Evolutionary conservation across 2,113 vertebrate genomes (phyloP).

Genomic region (Eptesicus fuscus): DNA sequence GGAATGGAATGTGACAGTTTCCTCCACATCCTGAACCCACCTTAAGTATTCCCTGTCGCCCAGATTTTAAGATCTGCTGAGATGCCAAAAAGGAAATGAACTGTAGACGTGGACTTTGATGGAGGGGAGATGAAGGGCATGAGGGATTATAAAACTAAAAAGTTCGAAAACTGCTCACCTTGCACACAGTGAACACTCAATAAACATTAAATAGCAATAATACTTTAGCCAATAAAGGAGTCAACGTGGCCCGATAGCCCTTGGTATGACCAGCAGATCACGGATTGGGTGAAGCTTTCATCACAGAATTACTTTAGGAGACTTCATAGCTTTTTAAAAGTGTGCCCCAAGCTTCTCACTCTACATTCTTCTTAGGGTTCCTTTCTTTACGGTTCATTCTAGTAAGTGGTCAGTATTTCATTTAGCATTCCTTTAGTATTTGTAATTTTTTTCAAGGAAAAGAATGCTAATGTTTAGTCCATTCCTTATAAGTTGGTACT

Average conservation of each 20-base stretch:
- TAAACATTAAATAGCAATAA: slow-evolving; percentile 71
- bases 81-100: slow-evolving; percentile 76
- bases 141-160: slow-evolving; percentile 70
- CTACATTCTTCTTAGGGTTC: background rate
- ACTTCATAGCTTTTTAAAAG: slow-evolving; percentile 10
- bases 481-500: background rate
- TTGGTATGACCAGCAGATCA: slow-evolving; percentile 4
- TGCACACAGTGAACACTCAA: slow-evolving; percentile 70
- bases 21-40: slow-evolving; percentile 69
- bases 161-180: slow-evolving; percentile 68
- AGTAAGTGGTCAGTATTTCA: background rate
- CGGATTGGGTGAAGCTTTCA: background rate
- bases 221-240: slow-evolving; percentile 49
- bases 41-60: slow-evolving; percentile 65
- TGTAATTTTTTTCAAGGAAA: background rate
- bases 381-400: background rate
- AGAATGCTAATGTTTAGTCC: background rate
- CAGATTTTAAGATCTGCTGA: slow-evolving; percentile 71
- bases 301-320: background rate
- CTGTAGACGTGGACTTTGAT: slow-evolving; percentile 67
- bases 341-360: background rate
- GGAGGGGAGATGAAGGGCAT: slow-evolving; percentile 66
- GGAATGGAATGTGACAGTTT: slow-evolving; percentile 73
- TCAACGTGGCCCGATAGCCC: slow-evolving; percentile 39
- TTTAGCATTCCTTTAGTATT: background rate